phyloP scores from a whole-genome alignment of 1,140 invertebrate genomes.

The Polypedilum vanderplanki region DNA sequence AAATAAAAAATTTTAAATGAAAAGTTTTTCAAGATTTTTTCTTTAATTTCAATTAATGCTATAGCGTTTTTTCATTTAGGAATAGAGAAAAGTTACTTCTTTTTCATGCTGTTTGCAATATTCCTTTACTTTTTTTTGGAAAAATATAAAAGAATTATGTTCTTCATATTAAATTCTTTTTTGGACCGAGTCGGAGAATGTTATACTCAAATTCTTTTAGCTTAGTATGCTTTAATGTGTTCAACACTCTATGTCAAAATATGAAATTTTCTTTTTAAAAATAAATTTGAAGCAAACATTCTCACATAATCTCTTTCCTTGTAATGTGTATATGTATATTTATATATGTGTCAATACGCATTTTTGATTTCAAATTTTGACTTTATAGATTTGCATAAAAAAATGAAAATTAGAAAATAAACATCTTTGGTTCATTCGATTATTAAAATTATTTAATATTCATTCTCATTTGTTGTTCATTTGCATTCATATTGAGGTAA shows the following conservation, averaged over 20 bases:
- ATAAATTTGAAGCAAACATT: constrained; percentile 12
- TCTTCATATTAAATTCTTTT: background rate
- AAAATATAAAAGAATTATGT: too few relatives aligned
- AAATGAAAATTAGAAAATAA: constrained; percentile 6
- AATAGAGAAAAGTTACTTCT: background rate
- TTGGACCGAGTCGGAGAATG: background rate
- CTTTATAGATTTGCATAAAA: background rate
- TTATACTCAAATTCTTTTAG: background rate
- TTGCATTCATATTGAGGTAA: constrained; percentile 9
- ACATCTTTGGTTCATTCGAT: background rate
- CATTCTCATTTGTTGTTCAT: background rate
- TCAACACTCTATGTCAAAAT: background rate
- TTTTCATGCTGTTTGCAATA: background rate
- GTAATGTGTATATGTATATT: background rate
- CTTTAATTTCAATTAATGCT: constrained; percentile 1
- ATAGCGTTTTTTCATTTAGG: background rate
- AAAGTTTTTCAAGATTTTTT: background rate
- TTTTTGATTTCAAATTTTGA: background rate
- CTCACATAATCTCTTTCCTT: background rate
- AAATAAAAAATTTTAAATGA: too few relatives aligned
- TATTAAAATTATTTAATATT: background rate
- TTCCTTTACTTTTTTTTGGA: background rate
- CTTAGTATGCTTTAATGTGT: background rate
- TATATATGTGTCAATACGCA: background rate
- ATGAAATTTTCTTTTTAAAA: background rate